Evolutionary conservation across 2,888 invertebrate genomes (phyloP).

Genomic region (Anthrax anthrax): DNA sequence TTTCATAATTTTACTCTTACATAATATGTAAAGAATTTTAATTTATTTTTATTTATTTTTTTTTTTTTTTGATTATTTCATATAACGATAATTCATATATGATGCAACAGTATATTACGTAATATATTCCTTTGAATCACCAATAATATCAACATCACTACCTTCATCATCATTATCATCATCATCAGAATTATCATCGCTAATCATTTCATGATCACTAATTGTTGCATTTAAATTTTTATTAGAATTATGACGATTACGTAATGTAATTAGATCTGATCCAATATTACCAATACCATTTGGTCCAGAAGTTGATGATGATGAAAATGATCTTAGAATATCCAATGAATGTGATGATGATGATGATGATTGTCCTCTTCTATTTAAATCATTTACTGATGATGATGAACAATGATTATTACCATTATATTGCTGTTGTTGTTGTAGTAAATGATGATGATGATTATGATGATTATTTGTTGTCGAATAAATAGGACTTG

Average conservation of each 20-base stretch:
- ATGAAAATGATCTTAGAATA: slow-evolving; percentile 7
- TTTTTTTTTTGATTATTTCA: background rate
- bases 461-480: slow-evolving; percentile 7
- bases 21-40: background rate
- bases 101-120: slow-evolving; percentile 29
- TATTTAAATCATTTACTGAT: background rate
- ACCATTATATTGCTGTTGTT: slow-evolving; percentile 10
- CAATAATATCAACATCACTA: slow-evolving; percentile 34
- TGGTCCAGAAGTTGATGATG: slow-evolving; percentile 1
- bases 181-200: slow-evolving; percentile 30
- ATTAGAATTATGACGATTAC: background rate
- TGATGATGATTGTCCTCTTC: background rate
- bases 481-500: slow-evolving; percentile 7
- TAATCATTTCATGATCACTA: slow-evolving; percentile 28
- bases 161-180: slow-evolving; percentile 30
- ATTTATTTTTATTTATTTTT: background rate
- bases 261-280: background rate
- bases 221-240: slow-evolving; percentile 10
- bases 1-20: too few relatives aligned
- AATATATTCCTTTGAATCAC: slow-evolving; percentile 30
- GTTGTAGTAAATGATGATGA: slow-evolving; percentile 5
- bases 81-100: background rate
- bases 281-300: background rate
- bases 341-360: slow-evolving; percentile 5
- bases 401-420: too few relatives aligned